Conservation (phyloP, 2,797 vertebrate species). For the Choloepus didactylus region DNA sequence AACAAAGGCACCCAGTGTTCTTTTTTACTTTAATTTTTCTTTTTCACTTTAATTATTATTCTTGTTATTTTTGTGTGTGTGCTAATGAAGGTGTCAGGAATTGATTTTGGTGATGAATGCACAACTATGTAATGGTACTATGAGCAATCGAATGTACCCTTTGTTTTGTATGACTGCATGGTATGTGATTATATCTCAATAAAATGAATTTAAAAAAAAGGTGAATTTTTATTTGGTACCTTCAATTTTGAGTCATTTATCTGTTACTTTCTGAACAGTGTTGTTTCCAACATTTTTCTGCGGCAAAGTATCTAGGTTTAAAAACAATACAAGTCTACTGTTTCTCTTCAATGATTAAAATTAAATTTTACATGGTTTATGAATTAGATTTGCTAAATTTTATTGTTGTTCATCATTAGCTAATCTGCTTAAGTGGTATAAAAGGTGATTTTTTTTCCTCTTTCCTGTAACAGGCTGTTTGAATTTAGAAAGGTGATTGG, state of each 20-base stretch:
- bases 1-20: no score
- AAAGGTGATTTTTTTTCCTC: conserved; percentile 37
- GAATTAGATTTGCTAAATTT: conserved; percentile 57
- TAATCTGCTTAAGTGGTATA: background rate
- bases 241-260: conserved; percentile 43
- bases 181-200: no score
- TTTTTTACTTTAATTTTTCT: no score
- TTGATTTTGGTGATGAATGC: no score
- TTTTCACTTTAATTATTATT: no score
- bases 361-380: conserved; percentile 57
- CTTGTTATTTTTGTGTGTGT: no score
- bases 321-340: background rate
- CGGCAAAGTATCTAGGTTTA: conserved; percentile 3
- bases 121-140: no score
- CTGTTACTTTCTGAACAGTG: conserved; percentile 42
- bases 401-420: conserved; percentile 2
- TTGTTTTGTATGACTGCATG: no score
- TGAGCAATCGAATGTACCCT: no score
- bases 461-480: conserved; percentile 93
- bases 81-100: no score
- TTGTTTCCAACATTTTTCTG: conserved; percentile 34
- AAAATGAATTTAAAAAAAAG: no score
- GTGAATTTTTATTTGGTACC: background rate
- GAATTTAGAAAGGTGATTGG: conserved; percentile 97
- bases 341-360: conserved; percentile 51